Evolutionary conservation across 1,140 invertebrate species (phyloP), one percentile per base, ranked within the genome.

Genomic region (Aphelenchoides avenae): DNA sequence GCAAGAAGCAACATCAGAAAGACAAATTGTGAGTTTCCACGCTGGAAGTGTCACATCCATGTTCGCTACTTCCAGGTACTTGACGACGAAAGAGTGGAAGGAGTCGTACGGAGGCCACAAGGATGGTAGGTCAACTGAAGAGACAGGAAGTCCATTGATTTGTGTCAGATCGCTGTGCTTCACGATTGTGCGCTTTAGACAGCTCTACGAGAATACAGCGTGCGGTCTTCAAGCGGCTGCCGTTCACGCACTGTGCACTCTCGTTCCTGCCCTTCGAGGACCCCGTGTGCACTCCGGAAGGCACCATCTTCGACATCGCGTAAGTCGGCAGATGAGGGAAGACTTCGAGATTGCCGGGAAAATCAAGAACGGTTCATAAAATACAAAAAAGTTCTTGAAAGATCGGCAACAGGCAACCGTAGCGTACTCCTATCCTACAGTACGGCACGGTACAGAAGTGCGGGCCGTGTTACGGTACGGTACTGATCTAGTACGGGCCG

Each of bases 201-300:
- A 66, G 60, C 26, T 58, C 52, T 6, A 72, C 70, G 5, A 43
- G 57, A 22, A 43, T 66, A 9, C 67, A 70, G 40, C 46, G 63
- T 50, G 84, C 86, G 6, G 85, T 86, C 58, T 99, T 98, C 77
- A 84, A 87, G 68, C 81, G 93, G 57, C 80, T 99, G 7, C 94
- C 94, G 0, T 94, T 87, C 74, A 86, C 90, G 78, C 90, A 60
- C 68, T 81, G 53, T 67, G 79, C 88, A 67, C 80, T 99, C 29
- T 90, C 87, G 33, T 82, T 98, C 42, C 86, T 90, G 72, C 91
- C 90, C 0, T 96, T 89, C 78, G 86, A 90, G 64, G 85, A 89
- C 76, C 91, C 95, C 0, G 90, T 91, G 65, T 91, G 89, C 77
- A 89, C 52, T 62, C 63, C 77, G 69, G 83, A 90, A 72, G 92